These are phyloP conservation scores for Hydrolagus colliei DNA, from an alignment of 2,797 vertebrate genomes.

Conservation along the genomic window DNA sequence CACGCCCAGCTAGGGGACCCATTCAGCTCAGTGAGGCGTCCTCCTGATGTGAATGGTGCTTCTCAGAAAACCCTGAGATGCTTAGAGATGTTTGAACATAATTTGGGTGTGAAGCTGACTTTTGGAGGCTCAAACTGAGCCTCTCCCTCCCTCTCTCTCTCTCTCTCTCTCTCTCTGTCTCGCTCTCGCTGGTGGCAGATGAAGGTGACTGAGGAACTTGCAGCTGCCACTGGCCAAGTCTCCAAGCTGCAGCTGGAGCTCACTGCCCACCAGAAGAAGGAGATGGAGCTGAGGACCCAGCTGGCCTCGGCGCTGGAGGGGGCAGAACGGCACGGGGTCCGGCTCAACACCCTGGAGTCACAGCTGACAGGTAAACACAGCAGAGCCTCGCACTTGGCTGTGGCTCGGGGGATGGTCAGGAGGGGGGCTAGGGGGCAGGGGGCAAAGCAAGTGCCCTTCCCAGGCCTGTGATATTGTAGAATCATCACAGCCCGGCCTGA, in stretches of 20 bases:
- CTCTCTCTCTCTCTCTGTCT: neutral
- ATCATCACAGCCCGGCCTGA: too few relatives aligned
- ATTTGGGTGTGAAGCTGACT: too few relatives aligned
- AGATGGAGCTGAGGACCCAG: constrained; percentile 66
- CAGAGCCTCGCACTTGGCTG: neutral
- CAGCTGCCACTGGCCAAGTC: constrained; percentile 65
- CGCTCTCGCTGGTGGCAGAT: constrained; percentile 52
- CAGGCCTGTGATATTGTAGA: neutral
- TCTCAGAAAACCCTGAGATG: too few relatives aligned
- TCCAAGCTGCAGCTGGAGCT: constrained; percentile 80
- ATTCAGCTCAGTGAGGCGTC: too few relatives aligned
- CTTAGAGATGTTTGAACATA: too few relatives aligned
- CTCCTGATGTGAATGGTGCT: too few relatives aligned
- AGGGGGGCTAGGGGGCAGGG: neutral
- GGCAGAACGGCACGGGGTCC: constrained; percentile 50
- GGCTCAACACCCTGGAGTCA: constrained; percentile 55
- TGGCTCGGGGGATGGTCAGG: neutral
- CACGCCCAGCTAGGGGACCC: too few relatives aligned
- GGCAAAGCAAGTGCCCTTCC: constrained; percentile 15
- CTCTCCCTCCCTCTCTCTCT: neutral
- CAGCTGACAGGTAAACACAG: constrained; percentile 65
- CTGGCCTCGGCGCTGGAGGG: constrained; percentile 66
- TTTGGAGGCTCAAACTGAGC: too few relatives aligned
- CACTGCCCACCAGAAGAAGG: constrained; percentile 74
- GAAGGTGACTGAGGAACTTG: constrained; percentile 77